Base-by-base conservation (phyloP, 2,797 vertebrate genomes). In the Octomys mimax region DNA sequence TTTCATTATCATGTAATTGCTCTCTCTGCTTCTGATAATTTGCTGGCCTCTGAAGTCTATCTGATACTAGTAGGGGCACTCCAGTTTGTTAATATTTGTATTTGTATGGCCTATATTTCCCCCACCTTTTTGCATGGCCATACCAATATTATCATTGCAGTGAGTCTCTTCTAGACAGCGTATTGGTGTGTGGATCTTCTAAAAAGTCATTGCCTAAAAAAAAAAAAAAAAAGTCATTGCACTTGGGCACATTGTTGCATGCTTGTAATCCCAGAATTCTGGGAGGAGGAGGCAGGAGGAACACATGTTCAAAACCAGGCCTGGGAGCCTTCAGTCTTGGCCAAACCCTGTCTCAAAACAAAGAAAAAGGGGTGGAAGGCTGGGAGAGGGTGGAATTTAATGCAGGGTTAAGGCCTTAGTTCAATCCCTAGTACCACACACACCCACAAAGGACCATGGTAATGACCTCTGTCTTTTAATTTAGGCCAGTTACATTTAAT, bases 381-480 rank as follows among this genome's bases (percentile, higher is more conserved):
- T 39, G 70, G 14, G 11, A n/a, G 24, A 46, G 22, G 73, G 42
- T 46, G 10, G 39, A 13, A 24, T 71, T 24, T 21, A 46, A 42
- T 16, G 39, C 21, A 75, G 39, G 13, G 21, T 18, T 36, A 85
- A 82, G 68, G 8, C 19, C 71, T 26, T 46, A 26, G 73, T 75
- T 46, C 22, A 75, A 26, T 75, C 22, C 13, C 42, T 46, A 75
- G 39, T 46, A 75, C 42, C 73, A 75, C 36, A 42, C 9, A 73
- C 12, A 49, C 39, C 24, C 39, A 13, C 81, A 82, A 90, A 49
- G 46, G 42, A 77, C 79, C 33, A 57, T 84, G 80, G n/a, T 89
- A 54, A 90, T 2, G 64, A 73, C 31, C 10, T 66, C 31, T 96
- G 52, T 39, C 52, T 89, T 89, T 95, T 77, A 80, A 75, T 80